A percentile compares a stretch with the other conserved stretches of the same genome.
Evolutionary conservation across 30 jellyfish, hydroid and myxozoan genomes (phyloP).

Genomic region (Turritopsis rubra): DNA sequence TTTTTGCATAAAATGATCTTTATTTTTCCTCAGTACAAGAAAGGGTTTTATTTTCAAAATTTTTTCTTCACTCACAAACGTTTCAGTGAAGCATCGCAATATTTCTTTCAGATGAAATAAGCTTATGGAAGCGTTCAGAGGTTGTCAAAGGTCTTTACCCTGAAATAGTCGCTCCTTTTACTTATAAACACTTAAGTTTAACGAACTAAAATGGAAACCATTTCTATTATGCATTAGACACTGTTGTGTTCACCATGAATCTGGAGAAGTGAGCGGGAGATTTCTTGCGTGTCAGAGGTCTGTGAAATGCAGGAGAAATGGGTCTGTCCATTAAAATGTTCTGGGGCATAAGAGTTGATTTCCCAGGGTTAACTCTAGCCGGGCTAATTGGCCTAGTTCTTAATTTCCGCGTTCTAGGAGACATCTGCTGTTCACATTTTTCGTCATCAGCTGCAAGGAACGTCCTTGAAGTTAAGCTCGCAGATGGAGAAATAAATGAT

Average conservation of each 20-base stretch:
- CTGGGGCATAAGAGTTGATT: not conserved
- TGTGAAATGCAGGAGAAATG: not conserved
- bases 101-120: too few relatives aligned
- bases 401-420: not conserved
- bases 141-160: too few relatives aligned
- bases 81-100: not conserved
- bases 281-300: not conserved
- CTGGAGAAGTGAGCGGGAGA: conserved; percentile 9
- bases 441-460: conserved; percentile 6
- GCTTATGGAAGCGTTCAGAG: too few relatives aligned
- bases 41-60: not conserved
- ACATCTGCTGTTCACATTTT: not conserved
- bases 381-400: not conserved
- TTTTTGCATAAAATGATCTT: not conserved
- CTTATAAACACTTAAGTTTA: too few relatives aligned
- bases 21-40: not conserved
- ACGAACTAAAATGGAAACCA: too few relatives aligned
- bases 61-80: not conserved
- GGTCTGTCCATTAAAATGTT: not conserved
- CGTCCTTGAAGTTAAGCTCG: not conserved
- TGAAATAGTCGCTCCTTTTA: too few relatives aligned
- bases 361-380: not conserved
- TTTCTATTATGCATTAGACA: conserved; percentile 7
- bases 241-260: conserved; percentile 6
- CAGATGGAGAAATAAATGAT: not conserved